These are phyloP conservation scores for Papilio polyxenes DNA, from an alignment of 1,140 invertebrate species.

Conservation along the genomic window DNA sequence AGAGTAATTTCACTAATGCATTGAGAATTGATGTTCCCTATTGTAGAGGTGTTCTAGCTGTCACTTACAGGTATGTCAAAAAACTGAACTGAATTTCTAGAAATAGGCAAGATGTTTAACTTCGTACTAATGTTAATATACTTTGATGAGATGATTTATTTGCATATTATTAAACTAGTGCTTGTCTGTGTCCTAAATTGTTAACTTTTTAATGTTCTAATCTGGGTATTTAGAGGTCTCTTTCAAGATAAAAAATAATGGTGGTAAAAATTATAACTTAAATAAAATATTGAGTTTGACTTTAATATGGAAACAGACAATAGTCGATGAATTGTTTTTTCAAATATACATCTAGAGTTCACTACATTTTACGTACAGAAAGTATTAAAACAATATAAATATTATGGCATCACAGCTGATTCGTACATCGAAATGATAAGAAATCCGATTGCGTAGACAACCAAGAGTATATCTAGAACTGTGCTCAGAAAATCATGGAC, in stretches of 20 bases:
- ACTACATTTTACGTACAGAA: conserved; percentile 8
- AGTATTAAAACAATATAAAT: background rate
- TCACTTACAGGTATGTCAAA: too few species aligned
- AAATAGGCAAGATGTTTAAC: too few species aligned
- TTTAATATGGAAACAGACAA: background rate
- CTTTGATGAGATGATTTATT: too few species aligned
- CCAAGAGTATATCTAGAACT: conserved; percentile 59
- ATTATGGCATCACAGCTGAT: conserved; percentile 48
- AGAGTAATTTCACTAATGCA: too few species aligned
- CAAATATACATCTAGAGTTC: background rate
- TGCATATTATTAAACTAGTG: too few species aligned
- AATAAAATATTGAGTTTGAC: background rate
- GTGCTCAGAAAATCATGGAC: conserved; percentile 58
- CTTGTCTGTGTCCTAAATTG: too few species aligned
- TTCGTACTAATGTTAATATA: too few species aligned
- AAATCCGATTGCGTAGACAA: conserved; percentile 65
- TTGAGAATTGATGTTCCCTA: too few species aligned
- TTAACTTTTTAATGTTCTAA: background rate
- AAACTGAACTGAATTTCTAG: too few species aligned
- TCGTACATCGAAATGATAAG: conserved; percentile 66
- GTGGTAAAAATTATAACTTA: background rate
- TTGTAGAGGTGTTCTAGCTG: too few species aligned
- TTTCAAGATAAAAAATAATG: background rate
- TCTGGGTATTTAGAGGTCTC: background rate
- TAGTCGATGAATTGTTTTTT: background rate